Evolutionary conservation across 2,113 vertebrate species (phyloP), one percentile per base, ranked within the genome.

Genomic region (Phalacrocorax aristotelis): DNA sequence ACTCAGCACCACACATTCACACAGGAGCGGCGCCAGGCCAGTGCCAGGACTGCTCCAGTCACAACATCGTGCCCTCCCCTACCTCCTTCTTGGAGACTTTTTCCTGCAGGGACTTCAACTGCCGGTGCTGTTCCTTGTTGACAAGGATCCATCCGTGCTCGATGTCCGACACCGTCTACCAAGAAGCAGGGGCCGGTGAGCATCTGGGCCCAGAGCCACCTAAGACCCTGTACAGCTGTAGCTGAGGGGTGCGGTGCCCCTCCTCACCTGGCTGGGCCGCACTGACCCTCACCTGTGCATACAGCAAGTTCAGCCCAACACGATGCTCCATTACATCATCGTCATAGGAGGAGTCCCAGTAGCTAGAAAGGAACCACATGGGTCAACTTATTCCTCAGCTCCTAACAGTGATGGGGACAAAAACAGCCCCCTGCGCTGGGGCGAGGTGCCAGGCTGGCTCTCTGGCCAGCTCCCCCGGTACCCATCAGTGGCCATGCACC

Each of bases 21-120:
- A 4, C 0, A 0, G 48, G 6, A 74, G 29, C 4, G 0, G n/a
- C 2, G 32, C 42, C 16, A 1, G 38, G 6, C 22, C 9, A 0
- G n/a, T 1, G 49, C 70, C 30, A 22, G 20, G 26, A 11, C 58
- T 48, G 71, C 52, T 22, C 70, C 52, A 2, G 13, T 1, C 54
- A 5, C 2, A 20, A 52, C 66, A 15, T 2, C 9, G 0, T 2
- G 6, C 57, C 23, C 44, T 61, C 16, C 25, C 95, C 82, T 90
- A 99, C 99, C 98, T 99, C 99, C 97, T 99, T 99, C 97, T 99
- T 99, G 83, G 99, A 99, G 96, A 99, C 99, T 89, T 99, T 99
- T 92, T 99, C 99, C 97, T 99, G 99, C 96, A 99, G 97, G 44
- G 99, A 99, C 89, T 99, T 99, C 76, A 99, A 99, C 97, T 99